Evolutionary conservation across 2,113 vertebrate species (phyloP), one percentile per base, ranked within the genome.

Genomic region (Eubucco bourcierii): DNA sequence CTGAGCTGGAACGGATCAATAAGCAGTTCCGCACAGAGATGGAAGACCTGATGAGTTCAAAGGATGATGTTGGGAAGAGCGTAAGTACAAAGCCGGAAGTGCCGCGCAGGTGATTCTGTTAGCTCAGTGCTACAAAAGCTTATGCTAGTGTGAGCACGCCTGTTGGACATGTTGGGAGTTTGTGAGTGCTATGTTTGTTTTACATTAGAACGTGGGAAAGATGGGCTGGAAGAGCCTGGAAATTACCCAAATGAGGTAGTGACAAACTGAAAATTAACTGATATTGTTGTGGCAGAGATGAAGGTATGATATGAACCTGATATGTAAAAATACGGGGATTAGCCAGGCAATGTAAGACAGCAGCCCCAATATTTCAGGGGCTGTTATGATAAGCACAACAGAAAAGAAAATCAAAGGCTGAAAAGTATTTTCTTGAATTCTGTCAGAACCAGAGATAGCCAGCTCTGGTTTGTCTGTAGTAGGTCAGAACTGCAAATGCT

Each of bases 11-110:
- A 71, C 98, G 99, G 9, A 95, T 98, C 96, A 99, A 99, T 97
- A 99, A 99, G 86, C 97, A 99, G 93, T 98, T 99, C 81, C 98
- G 98, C 1, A 90, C 98, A 0, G 99, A 99, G 96, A 99, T 99
- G 99, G 99, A 99, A 86, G 99, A 99, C 93, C 98, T 99, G 79
- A 98, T 99, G 84, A 99, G 99, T 87, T 99, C 99, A 4, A 99
- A 99, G 98, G 99, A 99, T 2, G 99, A 99, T 8, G 99, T 98
- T 34, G 99, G 99, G 95, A 99, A 99, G 97, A 99, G 97, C 1
- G 99, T 99, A 98, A 98, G 99, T 96, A 24, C 27, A 4, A 3
- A 20, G 15, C 65, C 14, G 8, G 31, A 91, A 55, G 19, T 15
- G 28, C 37, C 60, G 33, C 41, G 5, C 17, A 21, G 15, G 7